A percentile compares a stretch with the other conserved stretches of the same genome.
These are phyloP conservation scores for Tipula vernalis DNA, from an alignment of 2,888 invertebrate genomes.

Conservation along the genomic window DNA sequence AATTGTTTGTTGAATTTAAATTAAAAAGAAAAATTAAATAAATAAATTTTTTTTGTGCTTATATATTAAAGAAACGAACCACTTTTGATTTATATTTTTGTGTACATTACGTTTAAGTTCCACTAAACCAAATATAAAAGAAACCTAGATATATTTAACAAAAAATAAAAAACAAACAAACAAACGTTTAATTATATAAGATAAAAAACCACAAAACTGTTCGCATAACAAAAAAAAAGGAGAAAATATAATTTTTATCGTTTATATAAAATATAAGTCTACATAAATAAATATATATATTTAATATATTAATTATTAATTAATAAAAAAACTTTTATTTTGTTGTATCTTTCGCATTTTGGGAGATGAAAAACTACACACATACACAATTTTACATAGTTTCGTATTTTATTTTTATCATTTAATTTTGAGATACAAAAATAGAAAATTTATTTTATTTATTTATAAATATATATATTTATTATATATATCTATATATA, in stretches of 20 bases:
- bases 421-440: background rate
- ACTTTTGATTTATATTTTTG: background rate
- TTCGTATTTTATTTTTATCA: background rate
- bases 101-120: background rate
- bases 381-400: background rate
- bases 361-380: background rate
- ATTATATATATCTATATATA: background rate
- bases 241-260: constrained; percentile 4
- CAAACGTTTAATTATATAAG: background rate
- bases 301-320: background rate
- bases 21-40: background rate
- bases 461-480: background rate
- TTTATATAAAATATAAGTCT: background rate
- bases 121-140: background rate
- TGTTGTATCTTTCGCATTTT: background rate
- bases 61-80: background rate
- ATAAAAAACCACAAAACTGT: constrained; percentile 4
- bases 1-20: background rate
- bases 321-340: background rate
- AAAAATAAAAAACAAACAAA: background rate
- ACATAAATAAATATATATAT: background rate
- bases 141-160: background rate
- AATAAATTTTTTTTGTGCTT: background rate
- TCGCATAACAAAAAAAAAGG: background rate
- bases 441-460: background rate